These are phyloP conservation scores for Teleogryllus occipitalis DNA, from an alignment of 1,140 invertebrate species.

Conservation along the genomic window DNA sequence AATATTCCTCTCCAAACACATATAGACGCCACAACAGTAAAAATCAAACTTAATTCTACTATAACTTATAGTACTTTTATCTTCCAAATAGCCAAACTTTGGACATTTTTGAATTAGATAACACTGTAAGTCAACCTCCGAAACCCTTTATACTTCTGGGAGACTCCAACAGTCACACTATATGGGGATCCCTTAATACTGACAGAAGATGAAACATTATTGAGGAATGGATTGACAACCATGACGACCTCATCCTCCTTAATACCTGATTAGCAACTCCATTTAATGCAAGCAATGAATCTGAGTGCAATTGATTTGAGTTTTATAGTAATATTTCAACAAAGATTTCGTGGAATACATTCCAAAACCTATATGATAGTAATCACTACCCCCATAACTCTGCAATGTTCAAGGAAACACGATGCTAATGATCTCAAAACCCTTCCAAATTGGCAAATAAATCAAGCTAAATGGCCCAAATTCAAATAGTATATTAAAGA, in stretches of 20 bases:
- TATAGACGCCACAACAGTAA: not conserved
- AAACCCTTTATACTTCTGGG: conserved; percentile 29
- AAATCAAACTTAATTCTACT: not conserved
- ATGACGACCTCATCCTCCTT: conserved; percentile 10
- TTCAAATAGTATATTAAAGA: not conserved
- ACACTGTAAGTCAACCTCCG: conserved; percentile 29
- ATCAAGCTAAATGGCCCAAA: not conserved
- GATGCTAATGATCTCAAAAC: not conserved
- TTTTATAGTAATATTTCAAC: not conserved
- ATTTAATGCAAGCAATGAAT: not conserved
- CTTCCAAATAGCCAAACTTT: not conserved
- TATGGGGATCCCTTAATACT: conserved; percentile 31
- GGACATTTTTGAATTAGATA: conserved; percentile 22
- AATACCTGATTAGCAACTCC: conserved; percentile 1
- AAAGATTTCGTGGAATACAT: not conserved
- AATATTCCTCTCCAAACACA: not conserved
- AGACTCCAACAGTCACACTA: conserved; percentile 33
- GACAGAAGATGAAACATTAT: conserved; percentile 24
- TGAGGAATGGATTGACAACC: not conserved
- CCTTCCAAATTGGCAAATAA: not conserved
- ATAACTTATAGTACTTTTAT: no score
- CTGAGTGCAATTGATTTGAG: not conserved
- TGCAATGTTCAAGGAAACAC: not conserved
- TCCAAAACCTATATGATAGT: not conserved
- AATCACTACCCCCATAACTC: not conserved